Conservation (phyloP, 64 coral and sea anemone genomes). For the Dendrophyllia cribrosa region DNA sequence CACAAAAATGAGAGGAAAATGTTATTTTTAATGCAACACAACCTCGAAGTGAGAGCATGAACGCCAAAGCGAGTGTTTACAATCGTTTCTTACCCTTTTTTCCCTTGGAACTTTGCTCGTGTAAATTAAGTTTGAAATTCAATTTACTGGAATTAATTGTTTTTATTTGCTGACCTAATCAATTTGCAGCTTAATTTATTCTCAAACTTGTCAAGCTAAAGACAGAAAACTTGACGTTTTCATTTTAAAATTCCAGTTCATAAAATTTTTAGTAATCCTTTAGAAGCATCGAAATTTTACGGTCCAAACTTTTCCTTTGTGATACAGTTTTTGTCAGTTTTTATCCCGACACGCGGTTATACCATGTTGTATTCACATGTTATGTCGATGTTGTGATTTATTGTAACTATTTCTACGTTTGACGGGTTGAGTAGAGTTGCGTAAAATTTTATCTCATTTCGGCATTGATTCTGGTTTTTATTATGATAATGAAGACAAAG, state of each 20-base stretch:
- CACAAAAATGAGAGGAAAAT: too few species aligned
- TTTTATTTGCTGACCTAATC: neutral
- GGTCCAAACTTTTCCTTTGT: neutral
- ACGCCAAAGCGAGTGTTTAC: too few species aligned
- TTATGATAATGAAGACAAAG: slow-evolving; percentile 50
- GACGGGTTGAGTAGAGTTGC: neutral
- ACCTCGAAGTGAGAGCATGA: too few species aligned
- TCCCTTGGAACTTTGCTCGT: too few species aligned
- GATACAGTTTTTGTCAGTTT: neutral
- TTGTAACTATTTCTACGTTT: neutral
- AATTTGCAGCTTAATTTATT: slow-evolving; percentile 21
- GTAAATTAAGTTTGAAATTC: too few species aligned
- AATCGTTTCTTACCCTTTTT: too few species aligned
- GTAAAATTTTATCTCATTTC: slow-evolving; percentile 24
- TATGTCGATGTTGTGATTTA: slow-evolving; percentile 1
- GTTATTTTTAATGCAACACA: too few species aligned
- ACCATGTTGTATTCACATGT: neutral
- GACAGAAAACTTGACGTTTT: neutral
- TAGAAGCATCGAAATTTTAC: neutral
- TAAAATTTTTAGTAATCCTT: slow-evolving; percentile 18
- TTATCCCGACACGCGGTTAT: neutral
- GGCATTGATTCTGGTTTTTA: slow-evolving; percentile 31
- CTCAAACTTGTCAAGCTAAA: slow-evolving; percentile 8
- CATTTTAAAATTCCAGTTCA: neutral
- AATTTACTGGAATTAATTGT: neutral